Conservation (phyloP, 2,113 vertebrate species). For the Ictalurus furcatus region DNA sequence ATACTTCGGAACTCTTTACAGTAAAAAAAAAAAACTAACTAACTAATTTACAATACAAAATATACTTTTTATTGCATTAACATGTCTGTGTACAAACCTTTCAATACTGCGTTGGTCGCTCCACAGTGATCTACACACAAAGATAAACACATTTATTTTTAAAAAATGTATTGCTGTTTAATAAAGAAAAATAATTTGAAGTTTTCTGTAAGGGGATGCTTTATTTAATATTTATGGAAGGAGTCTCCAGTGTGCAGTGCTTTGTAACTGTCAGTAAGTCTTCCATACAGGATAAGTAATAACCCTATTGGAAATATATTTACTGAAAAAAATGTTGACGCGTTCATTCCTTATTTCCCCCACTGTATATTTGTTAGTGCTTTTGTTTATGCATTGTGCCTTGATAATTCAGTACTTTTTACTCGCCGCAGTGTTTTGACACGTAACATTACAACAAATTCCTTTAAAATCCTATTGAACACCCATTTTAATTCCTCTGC, state of each 20-base stretch:
- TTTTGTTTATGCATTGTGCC: too few relatives aligned
- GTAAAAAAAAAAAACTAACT: not conserved
- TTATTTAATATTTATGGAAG: not conserved
- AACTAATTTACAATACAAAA: not conserved
- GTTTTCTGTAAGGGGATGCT: not conserved
- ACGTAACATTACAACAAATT: constrained; percentile 67
- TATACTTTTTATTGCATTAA: not conserved
- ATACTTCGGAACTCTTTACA: not conserved
- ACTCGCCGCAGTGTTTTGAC: constrained; percentile 71
- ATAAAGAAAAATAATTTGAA: not conserved
- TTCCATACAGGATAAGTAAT: not conserved
- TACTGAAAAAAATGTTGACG: too few relatives aligned
- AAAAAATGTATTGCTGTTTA: not conserved
- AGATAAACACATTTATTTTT: too few relatives aligned
- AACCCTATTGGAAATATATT: too few relatives aligned
- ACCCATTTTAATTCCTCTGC: constrained; percentile 75
- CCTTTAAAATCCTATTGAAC: constrained; percentile 74
- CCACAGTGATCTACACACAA: too few relatives aligned
- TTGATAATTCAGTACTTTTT: constrained; percentile 32
- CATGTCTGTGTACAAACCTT: not conserved
- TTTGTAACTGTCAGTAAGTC: not conserved
- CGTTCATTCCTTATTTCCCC: too few relatives aligned
- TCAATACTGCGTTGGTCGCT: not conserved
- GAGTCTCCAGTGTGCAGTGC: not conserved
- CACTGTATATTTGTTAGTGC: too few relatives aligned